Evolutionary conservation across 1,140 invertebrate genomes (phyloP).

Genomic region (Papilio xuthus): DNA sequence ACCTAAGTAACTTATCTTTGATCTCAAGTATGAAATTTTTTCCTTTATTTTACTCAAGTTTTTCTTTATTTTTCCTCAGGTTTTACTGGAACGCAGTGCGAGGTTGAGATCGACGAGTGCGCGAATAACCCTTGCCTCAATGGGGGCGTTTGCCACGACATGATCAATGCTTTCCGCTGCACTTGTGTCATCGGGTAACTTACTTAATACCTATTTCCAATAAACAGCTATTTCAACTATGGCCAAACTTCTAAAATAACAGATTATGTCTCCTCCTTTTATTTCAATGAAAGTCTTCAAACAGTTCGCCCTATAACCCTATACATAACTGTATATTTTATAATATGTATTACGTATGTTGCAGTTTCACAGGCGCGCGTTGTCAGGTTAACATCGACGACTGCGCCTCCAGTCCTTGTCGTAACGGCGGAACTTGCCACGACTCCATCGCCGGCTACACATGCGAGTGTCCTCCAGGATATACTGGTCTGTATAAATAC

Average conservation of each 20-base stretch:
- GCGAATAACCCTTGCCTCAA: constrained; percentile 93
- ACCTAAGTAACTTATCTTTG: no score
- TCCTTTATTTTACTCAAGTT: neutral
- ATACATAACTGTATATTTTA: no score
- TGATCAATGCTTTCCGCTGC: constrained; percentile 94
- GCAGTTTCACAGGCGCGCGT: constrained; percentile 88
- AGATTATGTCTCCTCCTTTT: no score
- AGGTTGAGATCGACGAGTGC: constrained; percentile 96
- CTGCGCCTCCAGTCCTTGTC: constrained; percentile 91
- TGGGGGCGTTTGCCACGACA: constrained; percentile 91
- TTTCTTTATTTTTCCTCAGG: constrained; percentile 83
- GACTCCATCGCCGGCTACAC: constrained; percentile 93
- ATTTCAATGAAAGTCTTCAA: no score
- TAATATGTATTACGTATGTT: neutral
- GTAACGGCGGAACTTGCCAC: constrained; percentile 92
- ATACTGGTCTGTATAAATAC: constrained; percentile 84
- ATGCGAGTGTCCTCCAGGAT: constrained; percentile 93
- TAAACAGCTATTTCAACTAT: neutral
- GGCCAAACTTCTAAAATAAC: no score
- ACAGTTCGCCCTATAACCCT: no score
- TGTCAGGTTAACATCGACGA: constrained; percentile 96
- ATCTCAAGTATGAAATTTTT: neutral
- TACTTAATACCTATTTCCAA: neutral
- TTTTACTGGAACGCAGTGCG: constrained; percentile 95
- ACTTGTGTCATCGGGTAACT: constrained; percentile 89